Base-by-base conservation (phyloP, 2,888 invertebrate genomes). In the Drosophila nr. perissopoda region DNA sequence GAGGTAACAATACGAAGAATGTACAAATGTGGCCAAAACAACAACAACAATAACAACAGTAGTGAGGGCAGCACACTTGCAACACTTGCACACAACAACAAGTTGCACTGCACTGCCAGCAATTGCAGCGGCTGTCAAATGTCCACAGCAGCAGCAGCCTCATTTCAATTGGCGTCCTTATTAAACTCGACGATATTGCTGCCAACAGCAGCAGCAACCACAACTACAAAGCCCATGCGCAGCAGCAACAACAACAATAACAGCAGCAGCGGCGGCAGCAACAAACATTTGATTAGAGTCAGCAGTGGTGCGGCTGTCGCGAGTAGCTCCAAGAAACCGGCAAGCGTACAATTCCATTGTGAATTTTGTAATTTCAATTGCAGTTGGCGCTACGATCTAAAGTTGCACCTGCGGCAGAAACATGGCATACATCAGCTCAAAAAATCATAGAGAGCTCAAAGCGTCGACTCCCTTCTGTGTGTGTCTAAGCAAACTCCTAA, bases 371-470 rank as follows among this genome's bases (percentile, higher is more conserved):
- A 90, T 69, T 93, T 93, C 77, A 87, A 87, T 68, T 93, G 93
- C 80, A 92, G 93, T 60, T 93, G 93, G 93, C 93, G 93, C 67
- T 93, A 93, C 73, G 93, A 93, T 84, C 83, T 93, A 59, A 93
- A 93, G 80, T 78, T 93, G 77, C 93, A 93, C 80, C 80, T 93
- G 80, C 89, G 93, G 54, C 93, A 93, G 75, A 93, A 93, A 66
- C 93, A 93, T 76, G 93, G 93, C 69, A 93, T 93, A 73, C 87
- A 87, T 76, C 93, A 93, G 80, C 91, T 93, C 74, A 93, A 93
- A 82, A 93, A 93, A 89, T 88, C 92, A 80, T 93, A 91, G 82
- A 48, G 1, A 56, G 11, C 3, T 18, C 42, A 10, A 25, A 31
- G 52, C 53, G 70, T 57, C 58, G 64, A 38, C 45, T 38, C 18